phyloP scores from a whole-genome alignment of 92 coral and sea anemone genomes.

The Micromussa lordhowensis region DNA sequence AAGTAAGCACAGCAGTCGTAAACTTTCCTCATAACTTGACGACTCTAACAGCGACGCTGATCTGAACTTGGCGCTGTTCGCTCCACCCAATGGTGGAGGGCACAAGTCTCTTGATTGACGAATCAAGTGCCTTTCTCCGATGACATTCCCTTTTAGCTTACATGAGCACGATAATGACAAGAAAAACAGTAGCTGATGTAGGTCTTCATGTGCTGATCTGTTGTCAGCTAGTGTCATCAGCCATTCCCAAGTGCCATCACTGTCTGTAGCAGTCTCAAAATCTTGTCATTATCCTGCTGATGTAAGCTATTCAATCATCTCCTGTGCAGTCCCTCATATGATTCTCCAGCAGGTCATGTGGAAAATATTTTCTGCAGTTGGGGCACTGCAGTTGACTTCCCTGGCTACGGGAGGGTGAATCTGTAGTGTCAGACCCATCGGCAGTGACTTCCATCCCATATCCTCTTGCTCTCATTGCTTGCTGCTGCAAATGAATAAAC shows the following conservation, averaged over 20 bases:
- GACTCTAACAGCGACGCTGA: not conserved
- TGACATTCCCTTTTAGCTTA: not conserved
- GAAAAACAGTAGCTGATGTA: not conserved
- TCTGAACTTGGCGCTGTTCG: not conserved
- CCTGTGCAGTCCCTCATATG: constrained; percentile 80
- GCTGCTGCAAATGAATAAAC: not conserved
- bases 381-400: constrained; percentile 81
- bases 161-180: constrained; percentile 12
- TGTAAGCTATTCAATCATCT: constrained; percentile 45
- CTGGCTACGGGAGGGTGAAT: constrained; percentile 45
- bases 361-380: constrained; percentile 68
- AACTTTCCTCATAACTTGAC: constrained; percentile 41
- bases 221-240: not conserved
- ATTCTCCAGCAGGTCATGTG: constrained; percentile 81
- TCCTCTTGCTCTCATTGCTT: constrained; percentile 37
- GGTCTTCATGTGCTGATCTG: not conserved
- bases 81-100: not conserved
- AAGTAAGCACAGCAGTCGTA: not conserved
- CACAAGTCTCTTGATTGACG: not conserved
- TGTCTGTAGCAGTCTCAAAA: not conserved
- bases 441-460: constrained; percentile 53
- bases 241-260: not conserved
- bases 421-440: constrained; percentile 61
- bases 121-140: not conserved
- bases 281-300: constrained; percentile 6